phyloP scores from a whole-genome alignment of 2,797 vertebrate genomes.

The Lateolabrax maculatus region DNA sequence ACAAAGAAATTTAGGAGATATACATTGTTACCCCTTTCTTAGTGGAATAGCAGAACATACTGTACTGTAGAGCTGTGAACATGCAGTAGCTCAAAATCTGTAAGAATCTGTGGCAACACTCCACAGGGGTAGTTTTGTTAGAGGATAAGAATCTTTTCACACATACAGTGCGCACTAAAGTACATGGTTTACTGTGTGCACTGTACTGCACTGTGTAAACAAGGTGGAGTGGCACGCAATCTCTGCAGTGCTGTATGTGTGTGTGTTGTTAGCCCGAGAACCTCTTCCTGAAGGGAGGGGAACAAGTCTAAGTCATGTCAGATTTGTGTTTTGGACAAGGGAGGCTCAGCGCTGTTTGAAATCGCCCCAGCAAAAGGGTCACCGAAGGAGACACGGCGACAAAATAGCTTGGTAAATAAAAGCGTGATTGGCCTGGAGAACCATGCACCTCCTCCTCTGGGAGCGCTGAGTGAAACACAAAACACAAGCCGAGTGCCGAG shows the following conservation, averaged over 20 bases:
- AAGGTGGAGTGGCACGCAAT: slow-evolving; percentile 9
- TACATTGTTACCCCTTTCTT: not conserved
- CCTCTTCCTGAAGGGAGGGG: slow-evolving; percentile 16
- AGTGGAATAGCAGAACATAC: slow-evolving; percentile 11
- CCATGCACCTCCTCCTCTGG: slow-evolving; percentile 56
- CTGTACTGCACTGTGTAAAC: slow-evolving; percentile 26
- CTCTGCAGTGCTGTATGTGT: slow-evolving; percentile 12
- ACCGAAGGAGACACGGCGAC: slow-evolving; percentile 43
- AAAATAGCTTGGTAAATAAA: slow-evolving; percentile 65
- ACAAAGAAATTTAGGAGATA: slow-evolving; percentile 24
- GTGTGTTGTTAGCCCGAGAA: not conserved
- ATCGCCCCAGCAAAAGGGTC: slow-evolving; percentile 32
- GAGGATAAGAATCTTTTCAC: slow-evolving; percentile 14
- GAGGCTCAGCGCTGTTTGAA: slow-evolving; percentile 31
- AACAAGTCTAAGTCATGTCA: slow-evolving; percentile 44
- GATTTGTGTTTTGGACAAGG: slow-evolving; percentile 46
- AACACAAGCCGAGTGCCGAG: slow-evolving; percentile 52
- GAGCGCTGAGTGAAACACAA: slow-evolving; percentile 55
- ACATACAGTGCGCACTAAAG: not conserved
- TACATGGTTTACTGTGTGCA: not conserved
- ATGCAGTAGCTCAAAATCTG: not conserved
- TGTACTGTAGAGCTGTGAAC: slow-evolving; percentile 8
- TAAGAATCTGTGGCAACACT: not conserved
- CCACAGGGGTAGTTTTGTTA: not conserved
- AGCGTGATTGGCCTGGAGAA: slow-evolving; percentile 51